A percentile compares a stretch with the other conserved stretches of the same genome.
These are phyloP conservation scores for Nyctibius grandis DNA, from an alignment of 2,797 vertebrate genomes.

Conservation along the genomic window DNA sequence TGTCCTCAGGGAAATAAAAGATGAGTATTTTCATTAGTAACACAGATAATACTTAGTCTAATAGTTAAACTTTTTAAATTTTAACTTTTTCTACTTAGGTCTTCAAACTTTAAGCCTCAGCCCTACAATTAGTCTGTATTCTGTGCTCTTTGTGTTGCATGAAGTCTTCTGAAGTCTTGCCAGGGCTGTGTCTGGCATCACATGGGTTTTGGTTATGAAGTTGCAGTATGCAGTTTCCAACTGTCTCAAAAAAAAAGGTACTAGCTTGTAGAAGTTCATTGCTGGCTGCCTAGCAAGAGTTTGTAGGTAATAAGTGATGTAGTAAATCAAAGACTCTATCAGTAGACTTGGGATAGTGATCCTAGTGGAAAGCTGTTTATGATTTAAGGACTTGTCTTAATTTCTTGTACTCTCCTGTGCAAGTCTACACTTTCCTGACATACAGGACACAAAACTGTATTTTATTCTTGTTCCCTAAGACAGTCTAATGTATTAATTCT, in stretches of 20 bases:
- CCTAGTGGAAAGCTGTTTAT: neutral
- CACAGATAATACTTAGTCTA: neutral
- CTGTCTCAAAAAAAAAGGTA: neutral
- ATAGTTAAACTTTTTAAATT: neutral
- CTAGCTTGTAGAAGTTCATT: neutral
- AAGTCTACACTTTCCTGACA: neutral
- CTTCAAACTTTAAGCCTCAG: neutral
- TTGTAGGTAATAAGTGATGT: neutral
- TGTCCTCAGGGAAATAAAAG: neutral
- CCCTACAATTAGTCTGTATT: neutral
- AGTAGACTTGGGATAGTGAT: neutral
- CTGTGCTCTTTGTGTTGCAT: neutral
- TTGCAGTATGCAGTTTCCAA: neutral
- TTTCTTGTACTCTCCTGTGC: neutral
- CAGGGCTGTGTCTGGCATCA: neutral
- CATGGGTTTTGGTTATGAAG: neutral
- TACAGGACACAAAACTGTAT: neutral
- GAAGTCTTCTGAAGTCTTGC: neutral
- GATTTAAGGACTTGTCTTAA: neutral
- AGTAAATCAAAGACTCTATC: neutral
- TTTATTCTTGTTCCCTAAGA: neutral
- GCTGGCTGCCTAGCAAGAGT: neutral
- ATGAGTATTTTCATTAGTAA: neutral
- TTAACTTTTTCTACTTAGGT: neutral
- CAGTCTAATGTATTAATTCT: neutral